Evolutionary conservation across 92 coral and sea anemone species (phyloP).

Genomic region (Palythoa grandiflora): DNA sequence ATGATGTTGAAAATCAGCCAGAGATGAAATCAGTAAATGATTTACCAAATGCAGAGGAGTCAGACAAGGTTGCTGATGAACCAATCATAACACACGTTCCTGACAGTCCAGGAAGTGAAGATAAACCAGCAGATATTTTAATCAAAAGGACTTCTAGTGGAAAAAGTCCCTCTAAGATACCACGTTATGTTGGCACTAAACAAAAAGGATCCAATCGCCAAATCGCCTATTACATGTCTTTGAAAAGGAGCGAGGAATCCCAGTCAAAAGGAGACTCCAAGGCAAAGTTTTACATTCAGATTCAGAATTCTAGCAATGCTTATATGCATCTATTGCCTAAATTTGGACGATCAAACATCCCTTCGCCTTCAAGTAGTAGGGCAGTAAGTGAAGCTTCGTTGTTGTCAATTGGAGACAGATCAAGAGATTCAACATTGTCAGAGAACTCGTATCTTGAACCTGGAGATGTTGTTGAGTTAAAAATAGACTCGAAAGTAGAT

Average conservation of each 20-base stretch:
- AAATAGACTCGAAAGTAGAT: background rate
- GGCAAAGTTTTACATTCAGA: conserved; percentile 83
- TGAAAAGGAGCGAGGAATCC: conserved; percentile 64
- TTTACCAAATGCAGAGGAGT: background rate
- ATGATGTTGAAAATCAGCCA: background rate
- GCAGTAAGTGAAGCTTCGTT: conserved; percentile 75
- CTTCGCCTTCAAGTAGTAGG: conserved; percentile 38
- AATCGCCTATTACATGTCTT: conserved; percentile 88
- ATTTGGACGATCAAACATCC: conserved; percentile 35
- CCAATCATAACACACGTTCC: conserved; percentile 28
- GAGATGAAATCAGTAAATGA: background rate
- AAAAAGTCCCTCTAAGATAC: conserved; percentile 90
- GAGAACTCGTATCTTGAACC: conserved; percentile 29
- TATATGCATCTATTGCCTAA: conserved; percentile 72
- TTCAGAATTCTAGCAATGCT: conserved; percentile 74
- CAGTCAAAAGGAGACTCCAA: conserved; percentile 63
- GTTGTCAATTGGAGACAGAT: conserved; percentile 68
- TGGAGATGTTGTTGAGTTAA: conserved; percentile 39
- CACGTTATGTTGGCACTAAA: conserved; percentile 75
- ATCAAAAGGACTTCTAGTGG: conserved; percentile 92
- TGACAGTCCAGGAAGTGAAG: conserved; percentile 48
- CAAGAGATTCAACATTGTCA: conserved; percentile 39
- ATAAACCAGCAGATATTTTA: conserved; percentile 63
- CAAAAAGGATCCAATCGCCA: conserved; percentile 68
- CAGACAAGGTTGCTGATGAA: background rate